Conservation (phyloP, 2,113 vertebrate species). For the Azemiops feae region DNA sequence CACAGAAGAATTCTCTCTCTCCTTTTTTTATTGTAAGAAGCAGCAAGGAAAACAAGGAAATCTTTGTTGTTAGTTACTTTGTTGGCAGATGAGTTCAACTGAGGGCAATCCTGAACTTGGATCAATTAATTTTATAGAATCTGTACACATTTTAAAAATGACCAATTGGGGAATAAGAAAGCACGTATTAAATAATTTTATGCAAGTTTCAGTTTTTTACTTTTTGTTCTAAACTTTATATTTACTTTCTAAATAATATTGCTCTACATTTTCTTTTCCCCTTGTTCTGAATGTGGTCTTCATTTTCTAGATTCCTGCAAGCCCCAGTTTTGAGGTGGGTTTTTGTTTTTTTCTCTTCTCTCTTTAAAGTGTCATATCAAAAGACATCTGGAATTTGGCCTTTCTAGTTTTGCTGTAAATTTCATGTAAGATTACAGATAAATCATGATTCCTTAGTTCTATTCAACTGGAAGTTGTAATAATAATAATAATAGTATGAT, state of each 20-base stretch:
- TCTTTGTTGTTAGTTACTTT: not conserved
- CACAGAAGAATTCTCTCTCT: not conserved
- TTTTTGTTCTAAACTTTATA: not conserved
- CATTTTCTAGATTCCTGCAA: conserved; percentile 75
- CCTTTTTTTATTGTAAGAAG: not conserved
- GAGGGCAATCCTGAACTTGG: not conserved
- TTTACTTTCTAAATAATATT: conserved; percentile 58
- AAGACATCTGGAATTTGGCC: not conserved
- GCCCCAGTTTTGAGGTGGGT: conserved; percentile 90
- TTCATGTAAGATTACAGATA: not conserved
- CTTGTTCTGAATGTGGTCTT: conserved; percentile 52
- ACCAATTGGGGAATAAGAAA: not conserved
- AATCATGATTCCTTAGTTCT: not conserved
- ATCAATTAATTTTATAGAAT: not conserved
- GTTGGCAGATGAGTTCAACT: not conserved
- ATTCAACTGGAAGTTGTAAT: not conserved
- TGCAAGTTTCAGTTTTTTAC: not conserved
- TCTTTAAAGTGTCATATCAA: not conserved
- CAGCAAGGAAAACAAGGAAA: not conserved
- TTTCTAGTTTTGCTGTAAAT: conserved; percentile 13
- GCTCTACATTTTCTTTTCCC: conserved; percentile 58
- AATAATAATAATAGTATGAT: not conserved
- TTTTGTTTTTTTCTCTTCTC: conserved; percentile 35
- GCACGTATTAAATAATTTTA: not conserved
- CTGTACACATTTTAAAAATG: not conserved